Base-by-base conservation (phyloP, 2,797 vertebrate species). In the Lepus oiostolus region DNA sequence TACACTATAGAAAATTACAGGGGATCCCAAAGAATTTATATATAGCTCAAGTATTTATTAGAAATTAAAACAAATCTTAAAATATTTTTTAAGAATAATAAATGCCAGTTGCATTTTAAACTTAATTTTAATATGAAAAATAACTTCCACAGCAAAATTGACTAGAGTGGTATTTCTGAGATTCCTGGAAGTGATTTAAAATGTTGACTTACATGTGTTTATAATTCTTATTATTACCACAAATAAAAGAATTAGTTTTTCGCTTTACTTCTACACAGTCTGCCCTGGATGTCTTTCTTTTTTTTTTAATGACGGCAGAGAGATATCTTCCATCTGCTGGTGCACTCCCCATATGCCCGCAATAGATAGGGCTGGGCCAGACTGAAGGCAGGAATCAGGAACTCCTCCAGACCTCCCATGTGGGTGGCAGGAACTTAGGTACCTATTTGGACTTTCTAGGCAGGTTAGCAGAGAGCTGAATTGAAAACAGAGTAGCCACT, bases 161-260 rank as follows among this genome's bases (percentile, higher is more conserved):
- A 84, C 65, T 63, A 70, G 17, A 60, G 6, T 72, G n/a, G 14
- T 58, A 58, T 58, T 58, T 58, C 54, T 16, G 19, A 58, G 54
- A 70, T 81, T 68, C 9, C 62, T 84, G 19, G 14, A 38, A 74
- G 47, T 88, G 5, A 68, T 67, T 76, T 82, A 70, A 82, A 91
- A 72, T 92, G 58, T 8, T 54, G 75, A 30, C 65, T 75, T 88
- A 32, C 0, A 74, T 42, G 30, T 63, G 22, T 83, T 38, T 68
- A 26, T 72, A 54, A 76, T 89, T 85, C 62, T 60, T 88, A 79
- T 60, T 50, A 35, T 83, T 77, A 60, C 16, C 52, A 86, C 68
- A 83, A 89, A 77, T 81, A 62, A 92, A 92, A 5, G 38, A 65
- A 80, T 91, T 80, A 6, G 7, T 62, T n/a, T 65, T 80, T 79